Base-by-base conservation (phyloP, 1,140 invertebrate species). In the Asobara japonica region DNA sequence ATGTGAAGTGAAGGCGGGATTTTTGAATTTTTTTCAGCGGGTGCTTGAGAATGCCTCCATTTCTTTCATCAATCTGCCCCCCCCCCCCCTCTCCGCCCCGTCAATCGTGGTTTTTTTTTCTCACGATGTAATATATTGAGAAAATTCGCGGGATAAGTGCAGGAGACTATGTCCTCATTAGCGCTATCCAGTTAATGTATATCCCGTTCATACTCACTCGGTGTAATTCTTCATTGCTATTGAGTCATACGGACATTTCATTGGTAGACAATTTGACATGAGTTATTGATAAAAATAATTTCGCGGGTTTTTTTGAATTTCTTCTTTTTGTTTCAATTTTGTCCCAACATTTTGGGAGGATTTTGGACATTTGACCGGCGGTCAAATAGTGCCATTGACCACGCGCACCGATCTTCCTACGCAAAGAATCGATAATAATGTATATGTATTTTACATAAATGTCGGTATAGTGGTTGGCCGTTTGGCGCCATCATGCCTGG, bases 131-230 rank as follows among this genome's bases (percentile, higher is more conserved):
- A 38, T 48, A 45, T 66, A 66, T 27, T 20, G 68, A 33, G 72
- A 3, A 69, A 71, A 36, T 48, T 65, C 45, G 64, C 64, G 38
- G 51, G 38, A 60, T 66, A 67, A 76, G 72, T 77, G 77, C 76
- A 36, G 81, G 80, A 84, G 83, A 89, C 88, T 86, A 89, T 89
- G 88, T 89, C 88, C 87, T 87, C 88, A 88, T 88, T 88, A 88
- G 78, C 83, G 80, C 87, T 88, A n/a, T 87, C 85, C 81, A 80
- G 79, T 56, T 79, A 77, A 77, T 76, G 75, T 77, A 78, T 76
- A 77, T 78, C 80, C 69, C 72, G 74, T 77, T 78, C 75, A 73
- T 79, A 81, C 84, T 87, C 79, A 86, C 84, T 81, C 77, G n/a
- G 51, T 27, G 60, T 20, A 66, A 51, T 16, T 51, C 18, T 25